phyloP scores from a whole-genome alignment of 2,797 vertebrate genomes.

The Lerista edwardsae region DNA sequence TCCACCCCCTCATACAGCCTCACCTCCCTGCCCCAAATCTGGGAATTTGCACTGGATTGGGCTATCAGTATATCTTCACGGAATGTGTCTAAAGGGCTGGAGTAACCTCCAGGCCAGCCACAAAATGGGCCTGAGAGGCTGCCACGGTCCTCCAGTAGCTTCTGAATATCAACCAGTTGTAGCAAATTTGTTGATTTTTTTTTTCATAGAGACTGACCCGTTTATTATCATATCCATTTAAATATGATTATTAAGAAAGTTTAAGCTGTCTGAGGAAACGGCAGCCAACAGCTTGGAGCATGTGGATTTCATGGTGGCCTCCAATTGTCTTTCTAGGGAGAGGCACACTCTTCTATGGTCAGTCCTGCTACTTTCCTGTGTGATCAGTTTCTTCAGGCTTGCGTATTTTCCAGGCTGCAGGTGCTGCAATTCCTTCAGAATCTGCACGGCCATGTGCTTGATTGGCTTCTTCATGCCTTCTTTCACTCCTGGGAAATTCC shows the following conservation, averaged over 20 bases:
- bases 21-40: too few relatives aligned
- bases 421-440: constrained; percentile 1
- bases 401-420: background rate
- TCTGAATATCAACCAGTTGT: background rate
- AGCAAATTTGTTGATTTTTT: background rate
- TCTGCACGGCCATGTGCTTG: background rate
- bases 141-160: background rate
- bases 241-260: too few relatives aligned
- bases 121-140: background rate
- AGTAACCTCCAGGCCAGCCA: too few relatives aligned
- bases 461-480: background rate
- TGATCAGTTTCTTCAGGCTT: background rate
- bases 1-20: too few relatives aligned
- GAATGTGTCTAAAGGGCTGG: too few relatives aligned
- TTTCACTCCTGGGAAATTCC: constrained; percentile 9
- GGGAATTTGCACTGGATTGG: too few relatives aligned
- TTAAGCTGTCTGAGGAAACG: background rate
- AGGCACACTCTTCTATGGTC: background rate
- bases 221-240: too few relatives aligned
- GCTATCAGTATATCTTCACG: too few relatives aligned
- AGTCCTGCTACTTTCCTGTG: background rate
- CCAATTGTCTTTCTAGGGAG: background rate
- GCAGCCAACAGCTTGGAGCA: background rate
- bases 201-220: background rate
- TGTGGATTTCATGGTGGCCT: background rate